Evolutionary conservation across 2,113 vertebrate species (phyloP).

Genomic region (Trachemys scripta): DNA sequence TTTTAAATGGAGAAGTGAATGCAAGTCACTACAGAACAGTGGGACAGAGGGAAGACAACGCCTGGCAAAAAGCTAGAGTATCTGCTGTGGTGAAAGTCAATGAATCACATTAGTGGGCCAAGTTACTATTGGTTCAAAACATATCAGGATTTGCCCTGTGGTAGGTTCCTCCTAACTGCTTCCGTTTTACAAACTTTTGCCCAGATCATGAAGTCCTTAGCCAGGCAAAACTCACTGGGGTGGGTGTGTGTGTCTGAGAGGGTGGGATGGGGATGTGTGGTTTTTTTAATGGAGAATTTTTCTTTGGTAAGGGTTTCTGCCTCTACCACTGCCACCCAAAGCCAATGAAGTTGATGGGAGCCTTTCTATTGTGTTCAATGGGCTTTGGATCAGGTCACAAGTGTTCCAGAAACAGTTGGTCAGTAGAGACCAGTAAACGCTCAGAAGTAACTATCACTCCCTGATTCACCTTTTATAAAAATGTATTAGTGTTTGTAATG

Average conservation of each 20-base stretch:
- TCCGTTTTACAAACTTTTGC: background rate
- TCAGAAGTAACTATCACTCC: background rate
- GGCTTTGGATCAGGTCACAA: background rate
- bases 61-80: too few relatives aligned
- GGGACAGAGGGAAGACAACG: background rate
- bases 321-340: background rate
- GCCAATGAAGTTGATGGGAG: background rate
- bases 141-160: background rate
- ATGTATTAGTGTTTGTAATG: background rate
- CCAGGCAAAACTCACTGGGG: background rate
- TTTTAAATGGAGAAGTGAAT: background rate
- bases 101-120: background rate
- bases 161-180: background rate
- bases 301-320: slow-evolving; percentile 5
- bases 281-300: background rate
- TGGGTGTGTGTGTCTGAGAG: too few relatives aligned
- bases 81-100: background rate
- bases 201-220: background rate
- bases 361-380: background rate
- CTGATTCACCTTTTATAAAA: background rate
- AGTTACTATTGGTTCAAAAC: background rate
- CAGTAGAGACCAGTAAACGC: background rate
- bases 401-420: background rate
- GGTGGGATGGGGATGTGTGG: too few relatives aligned
- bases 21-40: fast-evolving